Evolutionary conservation across 2,888 invertebrate species (phyloP).

Genomic region (Piscicola geometra): DNA sequence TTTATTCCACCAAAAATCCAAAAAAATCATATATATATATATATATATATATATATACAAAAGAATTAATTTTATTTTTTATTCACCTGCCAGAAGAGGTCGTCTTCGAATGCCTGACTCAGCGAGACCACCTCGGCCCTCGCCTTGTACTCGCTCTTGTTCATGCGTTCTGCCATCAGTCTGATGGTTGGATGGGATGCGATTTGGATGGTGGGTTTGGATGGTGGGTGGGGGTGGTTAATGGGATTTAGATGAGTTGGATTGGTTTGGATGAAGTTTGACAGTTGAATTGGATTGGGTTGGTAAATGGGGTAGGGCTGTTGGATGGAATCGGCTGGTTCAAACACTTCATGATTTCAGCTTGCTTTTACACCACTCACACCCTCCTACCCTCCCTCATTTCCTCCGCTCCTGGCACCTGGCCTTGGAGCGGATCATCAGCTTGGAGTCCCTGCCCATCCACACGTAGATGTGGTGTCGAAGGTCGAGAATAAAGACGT

Average conservation of each 20-base stretch:
- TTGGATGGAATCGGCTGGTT: too few relatives aligned
- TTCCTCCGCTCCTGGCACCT: slow-evolving; percentile 45
- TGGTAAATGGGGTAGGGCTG: too few relatives aligned
- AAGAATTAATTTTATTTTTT: too few relatives aligned
- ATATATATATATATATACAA: too few relatives aligned
- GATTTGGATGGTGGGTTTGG: too few relatives aligned
- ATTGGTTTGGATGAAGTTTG: too few relatives aligned
- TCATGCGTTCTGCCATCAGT: slow-evolving; percentile 93
- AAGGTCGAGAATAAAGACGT: slow-evolving; percentile 83
- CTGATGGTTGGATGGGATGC: slow-evolving; percentile 56
- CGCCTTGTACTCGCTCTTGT: slow-evolving; percentile 94
- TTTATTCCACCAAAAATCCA: too few relatives aligned
- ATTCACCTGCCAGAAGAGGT: slow-evolving; percentile 77
- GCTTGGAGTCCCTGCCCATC: slow-evolving; percentile 68
- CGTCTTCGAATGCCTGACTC: slow-evolving; percentile 73
- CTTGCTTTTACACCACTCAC: too few relatives aligned
- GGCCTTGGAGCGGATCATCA: slow-evolving; percentile 55
- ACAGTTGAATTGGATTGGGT: too few relatives aligned
- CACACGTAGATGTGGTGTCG: slow-evolving; percentile 82
- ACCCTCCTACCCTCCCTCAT: too few relatives aligned
- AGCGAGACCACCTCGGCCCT: slow-evolving; percentile 83
- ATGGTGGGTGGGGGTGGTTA: background rate
- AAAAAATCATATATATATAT: too few relatives aligned
- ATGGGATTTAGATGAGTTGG: background rate
- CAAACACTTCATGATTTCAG: too few relatives aligned